Conservation (phyloP, 92 coral and sea anemone genomes). For the Pocillopora meandrina region DNA sequence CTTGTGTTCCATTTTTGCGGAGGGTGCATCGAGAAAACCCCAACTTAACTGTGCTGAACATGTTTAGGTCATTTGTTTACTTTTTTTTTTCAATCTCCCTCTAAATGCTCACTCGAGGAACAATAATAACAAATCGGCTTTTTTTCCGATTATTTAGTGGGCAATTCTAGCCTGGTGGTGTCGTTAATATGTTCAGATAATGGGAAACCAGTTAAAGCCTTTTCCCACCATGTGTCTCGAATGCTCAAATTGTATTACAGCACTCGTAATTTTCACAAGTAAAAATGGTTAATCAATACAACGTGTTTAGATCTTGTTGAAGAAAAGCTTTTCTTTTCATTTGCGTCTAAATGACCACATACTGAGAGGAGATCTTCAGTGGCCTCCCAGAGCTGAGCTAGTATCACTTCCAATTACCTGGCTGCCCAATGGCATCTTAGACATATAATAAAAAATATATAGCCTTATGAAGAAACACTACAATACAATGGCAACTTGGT, state of each 20-base stretch:
- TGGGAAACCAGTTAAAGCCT: conserved; percentile 32
- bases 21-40: conserved; percentile 4
- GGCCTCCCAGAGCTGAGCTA: conserved; percentile 23
- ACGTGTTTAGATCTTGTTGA: conserved; percentile 24
- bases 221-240: conserved; percentile 53
- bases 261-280: conserved; percentile 24
- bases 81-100: not conserved
- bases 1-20: not conserved
- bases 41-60: not conserved
- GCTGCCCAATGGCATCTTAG: conserved; percentile 40
- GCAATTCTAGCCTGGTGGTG: conserved; percentile 41
- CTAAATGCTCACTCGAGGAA: conserved; percentile 3
- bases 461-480: conserved; percentile 30
- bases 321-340: conserved; percentile 5
- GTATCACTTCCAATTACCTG: conserved; percentile 34
- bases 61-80: not conserved
- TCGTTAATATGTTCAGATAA: conserved; percentile 25
- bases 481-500: conserved; percentile 36
- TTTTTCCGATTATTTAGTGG: conserved; percentile 9
- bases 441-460: not conserved
- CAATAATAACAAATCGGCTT: conserved; percentile 14
- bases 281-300: conserved; percentile 28
- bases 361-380: not conserved
- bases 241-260: conserved; percentile 34
- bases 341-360: conserved; percentile 9